phyloP scores from a whole-genome alignment of 2,888 invertebrate genomes.

The Scaptomyza polygonia region DNA sequence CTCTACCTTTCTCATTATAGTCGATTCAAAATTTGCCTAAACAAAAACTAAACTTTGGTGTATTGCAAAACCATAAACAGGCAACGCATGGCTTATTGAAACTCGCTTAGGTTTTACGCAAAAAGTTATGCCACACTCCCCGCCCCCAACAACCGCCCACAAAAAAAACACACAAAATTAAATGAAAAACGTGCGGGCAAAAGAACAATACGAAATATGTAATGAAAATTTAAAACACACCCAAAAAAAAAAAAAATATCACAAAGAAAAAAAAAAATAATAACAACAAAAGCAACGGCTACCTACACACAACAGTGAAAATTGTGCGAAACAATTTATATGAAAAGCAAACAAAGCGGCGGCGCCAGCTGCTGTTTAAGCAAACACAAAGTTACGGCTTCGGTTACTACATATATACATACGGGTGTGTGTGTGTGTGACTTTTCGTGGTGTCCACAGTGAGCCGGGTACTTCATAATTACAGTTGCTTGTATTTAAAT shows the following conservation, averaged over 20 bases:
- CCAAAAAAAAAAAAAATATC: too few relatives aligned
- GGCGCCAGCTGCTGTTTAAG: constrained; percentile 70
- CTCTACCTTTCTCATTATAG: neutral
- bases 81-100: constrained; percentile 50
- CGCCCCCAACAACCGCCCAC: constrained; percentile 11
- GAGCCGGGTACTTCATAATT: constrained; percentile 69
- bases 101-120: constrained; percentile 43
- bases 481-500: constrained; percentile 69
- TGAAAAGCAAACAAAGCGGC: constrained; percentile 61
- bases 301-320: constrained; percentile 47
- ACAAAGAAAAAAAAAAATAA: constrained; percentile 18
- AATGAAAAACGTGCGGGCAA: constrained; percentile 61
- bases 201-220: constrained; percentile 55
- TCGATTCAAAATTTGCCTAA: constrained; percentile 12
- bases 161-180: constrained; percentile 50
- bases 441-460: constrained; percentile 62
- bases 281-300: too few relatives aligned
- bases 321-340: constrained; percentile 65
- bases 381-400: constrained; percentile 70
- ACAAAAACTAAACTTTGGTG: constrained; percentile 16
- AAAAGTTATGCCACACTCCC: constrained; percentile 8
- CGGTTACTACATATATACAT: constrained; percentile 6
- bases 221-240: constrained; percentile 52
- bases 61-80: constrained; percentile 36
- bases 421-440: constrained; percentile 43